A percentile compares a stretch with the other conserved stretches of the same genome.
These are phyloP conservation scores for Psettodes erumei DNA, from an alignment of 2,113 vertebrate genomes.

Conservation along the genomic window DNA sequence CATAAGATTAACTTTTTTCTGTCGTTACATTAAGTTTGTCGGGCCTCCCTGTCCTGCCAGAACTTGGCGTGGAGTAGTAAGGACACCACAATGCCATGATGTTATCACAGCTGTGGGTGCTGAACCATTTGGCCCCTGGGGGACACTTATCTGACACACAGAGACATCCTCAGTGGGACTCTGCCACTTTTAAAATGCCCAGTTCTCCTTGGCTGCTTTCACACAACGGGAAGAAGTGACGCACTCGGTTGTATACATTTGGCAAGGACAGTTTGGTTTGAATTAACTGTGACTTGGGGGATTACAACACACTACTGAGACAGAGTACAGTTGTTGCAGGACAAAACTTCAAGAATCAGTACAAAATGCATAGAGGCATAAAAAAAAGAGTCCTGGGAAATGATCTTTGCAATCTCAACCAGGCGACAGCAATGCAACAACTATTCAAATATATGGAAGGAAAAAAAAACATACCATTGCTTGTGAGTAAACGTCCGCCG, in stretches of 20 bases:
- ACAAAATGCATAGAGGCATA: neutral
- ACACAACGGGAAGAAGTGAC: constrained; percentile 46
- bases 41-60: constrained; percentile 14
- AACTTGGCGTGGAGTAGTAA: constrained; percentile 30
- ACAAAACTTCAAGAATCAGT: neutral
- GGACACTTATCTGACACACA: constrained; percentile 57
- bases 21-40: neutral
- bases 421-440: neutral
- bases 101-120: constrained; percentile 83
- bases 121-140: constrained; percentile 75
- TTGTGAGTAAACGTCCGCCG: constrained; percentile 3
- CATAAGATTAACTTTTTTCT: neutral
- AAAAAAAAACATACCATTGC: constrained; percentile 70
- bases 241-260: constrained; percentile 32
- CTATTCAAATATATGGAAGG: neutral
- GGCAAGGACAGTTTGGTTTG: constrained; percentile 7
- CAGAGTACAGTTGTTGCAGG: neutral
- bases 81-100: constrained; percentile 63
- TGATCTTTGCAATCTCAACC: neutral
- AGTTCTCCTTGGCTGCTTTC: constrained; percentile 63
- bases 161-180: constrained; percentile 55
- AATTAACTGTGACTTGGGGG: constrained; percentile 9
- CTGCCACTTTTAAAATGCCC: constrained; percentile 53
- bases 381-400: neutral
- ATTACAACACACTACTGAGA: neutral